Base-by-base conservation (phyloP, 30 jellyfish, hydroid and myxozoan genomes). In the Turritopsis dohrnii region DNA sequence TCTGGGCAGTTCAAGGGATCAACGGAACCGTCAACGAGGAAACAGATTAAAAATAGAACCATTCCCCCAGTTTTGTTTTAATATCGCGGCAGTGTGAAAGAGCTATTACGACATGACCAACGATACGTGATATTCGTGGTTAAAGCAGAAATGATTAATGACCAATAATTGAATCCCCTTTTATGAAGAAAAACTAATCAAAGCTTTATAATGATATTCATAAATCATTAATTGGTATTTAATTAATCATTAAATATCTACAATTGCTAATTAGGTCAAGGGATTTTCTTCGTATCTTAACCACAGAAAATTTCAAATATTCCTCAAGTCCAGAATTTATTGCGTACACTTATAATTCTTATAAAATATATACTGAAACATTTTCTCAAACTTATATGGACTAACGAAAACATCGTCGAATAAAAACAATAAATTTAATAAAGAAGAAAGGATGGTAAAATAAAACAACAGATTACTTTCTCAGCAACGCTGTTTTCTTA, bases 181-280 rank as follows among this genome's bases (percentile, higher is more conserved):
- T 41, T 41, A 41, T 41, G 60, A 41, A 41, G 60, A 69, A 69
- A 69, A 69, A 69, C 77, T 69, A 69, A 69, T 69, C 77, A 69
- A 69, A 17, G 77, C 77, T 27, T 69, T 27, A 9, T n/a, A 69
- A n/a, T 69, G 30, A 69, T 27, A 69, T 7, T 69, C 28, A 69
- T 69, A 69, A 69, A 69, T 69, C 30, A 69, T 69, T 69, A 69
- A 69, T n/a, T 69, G 77, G 77, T 0, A 27, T 69, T 69, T 69
- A 69, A 41, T 41, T 41, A 41, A 41, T 41, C 60, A 41, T 41
- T 41, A 41, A 41, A 41, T 41, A 41, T 13, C 60, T 41, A 69
- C 31, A 27, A 69, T 69, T 69, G 77, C 77, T 69, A 69, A 69
- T 69, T 69, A 41, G 60, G 60, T 41, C 60, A 41, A 41, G 60